Conservation (phyloP, 2,113 vertebrate genomes). For the Caranx ignobilis region DNA sequence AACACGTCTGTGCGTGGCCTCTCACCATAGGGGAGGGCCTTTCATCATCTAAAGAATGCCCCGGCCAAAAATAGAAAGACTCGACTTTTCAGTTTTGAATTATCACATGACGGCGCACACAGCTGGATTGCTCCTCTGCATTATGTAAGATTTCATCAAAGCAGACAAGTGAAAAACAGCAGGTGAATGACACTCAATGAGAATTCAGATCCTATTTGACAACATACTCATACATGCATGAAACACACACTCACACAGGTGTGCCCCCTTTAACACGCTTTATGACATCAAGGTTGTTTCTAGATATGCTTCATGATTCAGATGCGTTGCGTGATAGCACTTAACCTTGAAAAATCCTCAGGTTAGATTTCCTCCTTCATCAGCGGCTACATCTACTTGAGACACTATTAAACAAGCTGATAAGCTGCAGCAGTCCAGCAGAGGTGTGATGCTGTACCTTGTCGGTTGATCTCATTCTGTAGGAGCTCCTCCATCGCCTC, state of each 20-base stretch:
- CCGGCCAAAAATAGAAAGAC: constrained; percentile 72
- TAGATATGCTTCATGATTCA: neutral
- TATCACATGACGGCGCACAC: constrained; percentile 57
- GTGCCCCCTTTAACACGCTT: neutral
- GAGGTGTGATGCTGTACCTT: constrained; percentile 85
- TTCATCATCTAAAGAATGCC: constrained; percentile 66
- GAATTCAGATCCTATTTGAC: constrained; percentile 38
- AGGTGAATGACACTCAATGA: constrained; percentile 33
- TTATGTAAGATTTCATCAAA: constrained; percentile 57
- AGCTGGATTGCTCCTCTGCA: constrained; percentile 52
- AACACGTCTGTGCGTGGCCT: constrained; percentile 59
- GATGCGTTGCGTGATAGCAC: neutral
- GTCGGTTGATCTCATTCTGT: constrained; percentile 97
- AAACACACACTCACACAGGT: constrained; percentile 6
- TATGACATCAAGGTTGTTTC: neutral
- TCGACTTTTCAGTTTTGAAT: constrained; percentile 59
- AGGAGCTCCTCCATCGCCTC: constrained; percentile 98
- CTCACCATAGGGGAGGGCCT: constrained; percentile 35
- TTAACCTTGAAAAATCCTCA: too few species aligned
- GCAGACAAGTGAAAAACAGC: constrained; percentile 26
- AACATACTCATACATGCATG: constrained; percentile 43
- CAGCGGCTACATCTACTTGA: neutral
- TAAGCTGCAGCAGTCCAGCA: neutral
- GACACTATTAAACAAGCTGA: neutral
- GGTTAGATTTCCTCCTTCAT: neutral